Conservation (phyloP, 92 coral and sea anemone genomes). For the Meandrina meandrites region DNA sequence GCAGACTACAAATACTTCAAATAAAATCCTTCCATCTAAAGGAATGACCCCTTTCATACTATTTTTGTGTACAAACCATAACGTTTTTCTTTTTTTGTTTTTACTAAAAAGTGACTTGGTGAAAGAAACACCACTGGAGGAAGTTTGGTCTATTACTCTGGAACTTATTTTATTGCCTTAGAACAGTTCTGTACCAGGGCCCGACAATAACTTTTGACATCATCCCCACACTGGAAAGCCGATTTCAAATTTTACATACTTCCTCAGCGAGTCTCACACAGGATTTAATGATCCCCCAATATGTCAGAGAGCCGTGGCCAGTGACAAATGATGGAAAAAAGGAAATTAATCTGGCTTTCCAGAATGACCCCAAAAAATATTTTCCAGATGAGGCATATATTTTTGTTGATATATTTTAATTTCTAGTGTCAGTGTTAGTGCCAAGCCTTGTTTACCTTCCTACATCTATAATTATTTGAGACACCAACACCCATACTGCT, state of each 20-base stretch:
- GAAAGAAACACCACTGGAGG: background rate
- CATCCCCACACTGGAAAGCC: too few species aligned
- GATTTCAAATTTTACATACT: too few species aligned
- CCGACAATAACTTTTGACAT: too few species aligned
- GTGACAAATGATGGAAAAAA: too few species aligned
- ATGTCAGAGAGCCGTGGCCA: too few species aligned
- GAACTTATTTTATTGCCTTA: background rate
- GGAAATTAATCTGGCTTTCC: too few species aligned
- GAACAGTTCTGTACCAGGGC: background rate
- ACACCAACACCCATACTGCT: background rate
- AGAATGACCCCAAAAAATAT: too few species aligned
- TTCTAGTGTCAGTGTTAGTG: too few species aligned
- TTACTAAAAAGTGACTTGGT: background rate
- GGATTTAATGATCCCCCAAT: too few species aligned
- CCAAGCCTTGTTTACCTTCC: background rate
- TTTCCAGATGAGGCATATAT: too few species aligned
- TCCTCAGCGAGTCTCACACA: too few species aligned
- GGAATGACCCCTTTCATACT: conserved; percentile 4
- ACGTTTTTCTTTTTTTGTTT: background rate
- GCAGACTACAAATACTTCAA: background rate
- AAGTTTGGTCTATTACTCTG: background rate
- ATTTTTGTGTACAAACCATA: background rate
- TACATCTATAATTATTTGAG: background rate
- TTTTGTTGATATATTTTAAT: too few species aligned
- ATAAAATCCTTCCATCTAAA: conserved; percentile 21